Evolutionary conservation across 2,113 vertebrate genomes (phyloP), one percentile per base, ranked within the genome.

Genomic region (Glareola pratincola): DNA sequence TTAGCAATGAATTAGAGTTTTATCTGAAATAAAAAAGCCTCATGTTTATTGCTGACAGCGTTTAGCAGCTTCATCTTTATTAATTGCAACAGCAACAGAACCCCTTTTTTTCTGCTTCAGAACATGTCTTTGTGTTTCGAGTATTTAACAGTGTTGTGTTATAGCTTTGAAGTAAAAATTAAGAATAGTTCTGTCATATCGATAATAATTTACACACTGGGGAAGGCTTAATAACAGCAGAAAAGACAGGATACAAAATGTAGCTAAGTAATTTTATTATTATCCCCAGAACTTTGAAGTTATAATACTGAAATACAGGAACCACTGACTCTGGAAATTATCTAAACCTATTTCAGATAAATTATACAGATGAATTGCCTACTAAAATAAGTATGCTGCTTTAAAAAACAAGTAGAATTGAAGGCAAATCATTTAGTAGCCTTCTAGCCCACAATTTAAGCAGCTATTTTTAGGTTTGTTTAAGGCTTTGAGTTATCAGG

Each of bases 1-100:
- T 96, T 96, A 96, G 93, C 96, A 96, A 94, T 77, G 15, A 97
- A 95, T 94, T 94, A 86, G 64, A 73, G 30, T 47, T 91, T 93
- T 89, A 29, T 12, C 66, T 64, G 72, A 74, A 90, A 26, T 71
- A 83, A 92, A 94, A 86, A 90, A 86, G 22, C 21, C 10, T 54
- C 16, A 12, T 96, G 79, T 94, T 97, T 97, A 77, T 66, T 76
- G 63, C 47, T 92, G 47, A 73, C 12, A 36, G 16, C 72, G 34
- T 64, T 75, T 53, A 77, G 26, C 24, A 83, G 15, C 39, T 90
- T 67, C 39, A 50, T 59, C 51, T 69, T 78, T 24, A 18, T 73
- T 81, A 89, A 91, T 27, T 69, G 39, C 26, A 88, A 36, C 24
- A 72, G 60, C 24, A 39, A 48, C 63, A 74, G 20, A n/a, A n/a